phyloP scores from a whole-genome alignment of 2,113 vertebrate species.

The Fregata magnificens region DNA sequence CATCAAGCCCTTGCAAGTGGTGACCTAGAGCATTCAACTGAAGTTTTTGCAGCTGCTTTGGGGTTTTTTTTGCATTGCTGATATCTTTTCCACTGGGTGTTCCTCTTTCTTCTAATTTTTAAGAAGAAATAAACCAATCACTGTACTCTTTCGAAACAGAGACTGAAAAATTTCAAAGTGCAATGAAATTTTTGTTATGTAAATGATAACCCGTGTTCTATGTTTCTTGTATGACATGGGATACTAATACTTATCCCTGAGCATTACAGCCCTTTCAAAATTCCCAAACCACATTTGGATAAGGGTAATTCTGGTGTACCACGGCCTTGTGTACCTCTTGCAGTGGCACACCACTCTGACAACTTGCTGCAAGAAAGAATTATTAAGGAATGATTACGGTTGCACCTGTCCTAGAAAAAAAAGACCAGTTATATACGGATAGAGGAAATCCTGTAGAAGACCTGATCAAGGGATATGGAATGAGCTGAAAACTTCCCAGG shows the following conservation, averaged over 20 bases:
- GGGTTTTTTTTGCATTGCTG: neutral
- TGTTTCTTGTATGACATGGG: neutral
- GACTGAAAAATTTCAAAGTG: neutral
- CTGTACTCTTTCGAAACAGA: neutral
- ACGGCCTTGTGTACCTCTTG: accelerated
- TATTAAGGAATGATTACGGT: neutral
- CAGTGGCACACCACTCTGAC: neutral
- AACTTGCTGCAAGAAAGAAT: neutral
- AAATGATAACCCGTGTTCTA: neutral
- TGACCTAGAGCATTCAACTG: neutral
- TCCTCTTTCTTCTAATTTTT: neutral
- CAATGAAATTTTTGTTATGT: neutral
- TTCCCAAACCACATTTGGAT: neutral
- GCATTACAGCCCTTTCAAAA: neutral
- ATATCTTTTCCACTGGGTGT: neutral
- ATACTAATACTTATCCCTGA: neutral
- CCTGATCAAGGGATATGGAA: neutral
- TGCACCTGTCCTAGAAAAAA: neutral
- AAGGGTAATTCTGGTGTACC: neutral
- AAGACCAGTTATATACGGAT: neutral
- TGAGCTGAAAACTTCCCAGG: neutral
- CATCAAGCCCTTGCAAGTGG: neutral
- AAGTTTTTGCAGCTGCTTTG: neutral
- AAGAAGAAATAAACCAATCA: neutral
- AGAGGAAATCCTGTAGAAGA: neutral